Evolutionary conservation across 2,113 vertebrate genomes (phyloP), one percentile per base, ranked within the genome.

Genomic region (Gyps fulvus): DNA sequence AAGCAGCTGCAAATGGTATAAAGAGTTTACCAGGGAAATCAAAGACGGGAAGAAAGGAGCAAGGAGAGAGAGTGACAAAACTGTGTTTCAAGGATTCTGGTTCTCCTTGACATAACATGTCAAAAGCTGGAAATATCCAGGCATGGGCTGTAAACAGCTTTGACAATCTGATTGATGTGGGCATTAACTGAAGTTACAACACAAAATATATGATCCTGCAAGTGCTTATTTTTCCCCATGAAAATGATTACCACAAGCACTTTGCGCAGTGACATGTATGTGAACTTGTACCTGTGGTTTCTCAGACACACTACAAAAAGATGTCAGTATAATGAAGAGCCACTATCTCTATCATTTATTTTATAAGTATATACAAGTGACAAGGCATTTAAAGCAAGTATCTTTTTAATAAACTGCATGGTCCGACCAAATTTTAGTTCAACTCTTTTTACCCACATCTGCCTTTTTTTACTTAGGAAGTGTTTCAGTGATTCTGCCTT

Each of bases 141-240:
- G 70, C 96, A 96, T 69, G 59, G 77, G 38, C 47, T 87, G 91
- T 96, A 95, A 97, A 96, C 89, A 95, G 54, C 76, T 93, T 82
- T 69, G 80, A 91, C 92, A 96, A 10, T 42, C 63, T 96, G 93
- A 97, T 89, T 93, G 78, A 97, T 93, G 85, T 74, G 49, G 67
- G 47, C 91, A 92, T 96, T 92, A 89, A 78, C 47, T 16, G 26
- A 86, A 93, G 85, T 89, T 93, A 83, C 22, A 22, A 38, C 21
- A 32, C 77, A 80, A 95, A 95, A 87, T 93, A 90, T 79, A 95
- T 74, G 87, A 73, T 67, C 45, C 71, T 83, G 42, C 59, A 55
- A 90, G 67, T 78, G 83, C 85, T 94, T 97, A 49, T 87, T 95
- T 96, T 85, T 91, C 84, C 78, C 77, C 34, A 40, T 81, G 85